Conservation (phyloP, 2,888 invertebrate genomes). For the Theodoxus fluviatilis region DNA sequence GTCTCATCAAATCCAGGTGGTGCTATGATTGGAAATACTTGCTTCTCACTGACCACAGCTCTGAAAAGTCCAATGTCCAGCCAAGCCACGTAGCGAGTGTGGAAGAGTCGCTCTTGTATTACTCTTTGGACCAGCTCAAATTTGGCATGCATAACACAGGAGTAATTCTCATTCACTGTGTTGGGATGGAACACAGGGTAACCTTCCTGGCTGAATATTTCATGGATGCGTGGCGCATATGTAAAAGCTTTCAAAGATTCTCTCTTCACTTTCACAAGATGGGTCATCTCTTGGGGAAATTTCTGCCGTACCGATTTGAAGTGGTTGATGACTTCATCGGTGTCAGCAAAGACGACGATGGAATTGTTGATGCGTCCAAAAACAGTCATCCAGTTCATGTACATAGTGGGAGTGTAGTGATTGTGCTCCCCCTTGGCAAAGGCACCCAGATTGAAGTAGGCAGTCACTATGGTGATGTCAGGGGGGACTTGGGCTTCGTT, state of each 20-base stretch:
- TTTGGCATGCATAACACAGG: slow-evolving; percentile 59
- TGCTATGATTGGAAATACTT: slow-evolving; percentile 34
- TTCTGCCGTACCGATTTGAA: slow-evolving; percentile 37
- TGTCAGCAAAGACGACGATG: slow-evolving; percentile 48
- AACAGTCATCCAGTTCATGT: slow-evolving; percentile 50
- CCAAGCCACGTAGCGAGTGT: slow-evolving; percentile 54
- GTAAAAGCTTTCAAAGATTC: slow-evolving; percentile 46
- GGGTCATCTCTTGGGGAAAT: slow-evolving; percentile 37
- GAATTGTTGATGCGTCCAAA: slow-evolving; percentile 49
- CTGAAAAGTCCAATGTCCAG: slow-evolving; percentile 57
- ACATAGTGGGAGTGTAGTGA: slow-evolving; percentile 35
- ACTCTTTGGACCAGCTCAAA: slow-evolving; percentile 51
- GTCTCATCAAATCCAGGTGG: slow-evolving; percentile 39
- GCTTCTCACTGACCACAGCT: slow-evolving; percentile 34
- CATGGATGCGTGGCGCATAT: slow-evolving; percentile 37
- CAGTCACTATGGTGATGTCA: slow-evolving; percentile 48
- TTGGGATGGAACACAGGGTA: slow-evolving; percentile 54
- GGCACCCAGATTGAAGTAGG: slow-evolving; percentile 45
- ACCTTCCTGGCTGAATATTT: slow-evolving; percentile 42
- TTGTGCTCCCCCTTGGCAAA: slow-evolving; percentile 38
- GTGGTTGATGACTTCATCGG: slow-evolving; percentile 34
- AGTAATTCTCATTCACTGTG: slow-evolving; percentile 52
- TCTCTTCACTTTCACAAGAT: slow-evolving; percentile 36
- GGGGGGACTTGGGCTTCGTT: slow-evolving; percentile 20
- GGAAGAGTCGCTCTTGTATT: slow-evolving; percentile 40